phyloP scores from a whole-genome alignment of 2,888 invertebrate genomes.

The Tanypteryx hageni region DNA sequence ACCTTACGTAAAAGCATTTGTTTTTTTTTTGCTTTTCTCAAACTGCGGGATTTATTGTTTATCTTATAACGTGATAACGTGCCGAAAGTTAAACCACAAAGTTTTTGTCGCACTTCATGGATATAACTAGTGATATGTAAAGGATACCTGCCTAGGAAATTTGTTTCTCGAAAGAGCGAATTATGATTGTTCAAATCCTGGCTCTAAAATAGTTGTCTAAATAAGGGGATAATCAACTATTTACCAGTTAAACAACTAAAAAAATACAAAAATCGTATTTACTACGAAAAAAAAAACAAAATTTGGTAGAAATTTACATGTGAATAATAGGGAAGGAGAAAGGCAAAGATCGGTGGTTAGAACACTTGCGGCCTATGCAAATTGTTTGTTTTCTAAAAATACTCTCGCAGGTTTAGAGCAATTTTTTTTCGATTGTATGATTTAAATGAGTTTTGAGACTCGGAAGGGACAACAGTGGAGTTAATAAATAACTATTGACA shows the following conservation, averaged over 20 bases:
- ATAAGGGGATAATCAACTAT: background rate
- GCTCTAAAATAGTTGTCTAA: too few species aligned
- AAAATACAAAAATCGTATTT: background rate
- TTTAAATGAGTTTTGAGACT: background rate
- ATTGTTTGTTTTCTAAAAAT: background rate
- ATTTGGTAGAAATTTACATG: background rate
- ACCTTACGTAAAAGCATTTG: background rate
- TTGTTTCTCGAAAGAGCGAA: too few species aligned
- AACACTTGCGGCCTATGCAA: background rate
- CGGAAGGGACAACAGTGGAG: background rate
- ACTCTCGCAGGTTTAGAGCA: background rate
- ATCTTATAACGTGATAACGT: too few species aligned
- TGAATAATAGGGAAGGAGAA: background rate
- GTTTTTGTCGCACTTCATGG: background rate
- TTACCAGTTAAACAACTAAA: background rate
- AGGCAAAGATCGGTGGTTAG: background rate
- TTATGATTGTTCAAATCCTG: too few species aligned
- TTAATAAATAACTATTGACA: background rate
- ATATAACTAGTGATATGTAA: background rate
- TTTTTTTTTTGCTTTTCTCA: too few species aligned
- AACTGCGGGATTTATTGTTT: too few species aligned
- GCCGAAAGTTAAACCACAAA: background rate
- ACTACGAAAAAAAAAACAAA: background rate
- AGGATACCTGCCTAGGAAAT: background rate
- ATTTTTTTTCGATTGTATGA: background rate